phyloP scores from a whole-genome alignment of 2,797 vertebrate species.

The Alauda arvensis region DNA sequence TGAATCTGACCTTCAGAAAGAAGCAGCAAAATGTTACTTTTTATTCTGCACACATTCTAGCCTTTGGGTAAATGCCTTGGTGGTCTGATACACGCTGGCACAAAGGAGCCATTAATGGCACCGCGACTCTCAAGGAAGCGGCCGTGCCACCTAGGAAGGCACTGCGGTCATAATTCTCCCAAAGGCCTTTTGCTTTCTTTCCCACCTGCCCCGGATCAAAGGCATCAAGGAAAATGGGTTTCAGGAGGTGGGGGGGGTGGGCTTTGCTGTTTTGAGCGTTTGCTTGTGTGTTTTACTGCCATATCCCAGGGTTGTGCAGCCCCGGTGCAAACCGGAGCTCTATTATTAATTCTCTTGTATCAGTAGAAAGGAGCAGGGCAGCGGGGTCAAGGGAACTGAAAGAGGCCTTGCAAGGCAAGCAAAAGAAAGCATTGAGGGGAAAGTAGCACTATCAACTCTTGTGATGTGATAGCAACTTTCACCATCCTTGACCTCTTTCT shows the following conservation, averaged over 20 bases:
- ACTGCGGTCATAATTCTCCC: neutral
- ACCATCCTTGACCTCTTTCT: conserved; percentile 49
- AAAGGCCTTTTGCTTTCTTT: conserved; percentile 34
- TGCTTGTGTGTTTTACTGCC: conserved; percentile 32
- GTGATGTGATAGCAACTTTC: conserved; percentile 58
- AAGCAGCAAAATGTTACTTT: conserved; percentile 6
- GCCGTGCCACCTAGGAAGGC: conserved; percentile 13
- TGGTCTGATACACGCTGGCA: conserved; percentile 3
- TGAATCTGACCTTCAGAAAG: conserved; percentile 14
- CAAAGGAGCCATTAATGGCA: conserved; percentile 37
- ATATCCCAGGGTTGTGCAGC: neutral
- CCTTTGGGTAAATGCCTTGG: conserved; percentile 34
- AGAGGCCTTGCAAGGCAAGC: conserved; percentile 38
- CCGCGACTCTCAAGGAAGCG: fast-evolving
- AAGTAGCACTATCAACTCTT: conserved; percentile 39
- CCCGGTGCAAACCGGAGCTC: neutral
- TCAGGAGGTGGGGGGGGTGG: neutral
- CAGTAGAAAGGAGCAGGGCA: conserved; percentile 47
- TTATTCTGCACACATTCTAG: neutral
- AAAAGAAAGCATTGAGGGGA: conserved; percentile 53
- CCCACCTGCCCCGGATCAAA: conserved; percentile 62
- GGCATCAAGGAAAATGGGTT: conserved; percentile 15
- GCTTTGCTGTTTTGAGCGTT: neutral
- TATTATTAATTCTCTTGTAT: conserved; percentile 56
- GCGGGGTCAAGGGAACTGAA: conserved; percentile 39